Conservation (phyloP, 2,888 invertebrate species). For the Mamestra brassicae region DNA sequence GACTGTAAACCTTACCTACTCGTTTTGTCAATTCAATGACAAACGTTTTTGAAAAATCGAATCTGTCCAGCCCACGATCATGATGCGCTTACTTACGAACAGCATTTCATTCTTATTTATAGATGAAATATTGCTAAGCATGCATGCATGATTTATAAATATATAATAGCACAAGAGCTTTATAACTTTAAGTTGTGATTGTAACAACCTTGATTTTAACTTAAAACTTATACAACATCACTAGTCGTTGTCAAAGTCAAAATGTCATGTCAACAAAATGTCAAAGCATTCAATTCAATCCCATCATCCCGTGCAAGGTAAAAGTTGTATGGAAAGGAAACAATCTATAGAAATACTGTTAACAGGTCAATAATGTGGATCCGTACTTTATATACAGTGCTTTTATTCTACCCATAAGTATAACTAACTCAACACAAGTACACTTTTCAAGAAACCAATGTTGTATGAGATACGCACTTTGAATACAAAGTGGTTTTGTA, state of each 20-base stretch:
- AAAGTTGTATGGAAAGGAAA: constrained; percentile 22
- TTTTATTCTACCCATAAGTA: constrained; percentile 16
- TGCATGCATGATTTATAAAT: too few species aligned
- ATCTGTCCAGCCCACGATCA: too few species aligned
- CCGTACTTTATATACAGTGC: constrained; percentile 10
- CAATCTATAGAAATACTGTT: constrained; percentile 10
- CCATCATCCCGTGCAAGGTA: constrained; percentile 13
- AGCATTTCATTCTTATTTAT: too few species aligned
- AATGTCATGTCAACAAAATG: constrained; percentile 14
- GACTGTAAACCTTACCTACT: too few species aligned
- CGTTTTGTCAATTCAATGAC: too few species aligned
- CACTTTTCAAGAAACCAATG: constrained; percentile 10
- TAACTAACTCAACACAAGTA: constrained; percentile 25
- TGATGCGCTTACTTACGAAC: too few species aligned
- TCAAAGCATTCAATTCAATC: constrained; percentile 6
- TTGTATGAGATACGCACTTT: constrained; percentile 36
- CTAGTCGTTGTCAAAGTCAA: constrained; percentile 23
- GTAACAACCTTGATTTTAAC: too few species aligned
- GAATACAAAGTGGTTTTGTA: constrained; percentile 56
- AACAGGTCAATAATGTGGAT: constrained; percentile 15
- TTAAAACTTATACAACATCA: not conserved
- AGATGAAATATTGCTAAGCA: too few species aligned
- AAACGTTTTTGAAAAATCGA: too few species aligned
- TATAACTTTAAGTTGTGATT: too few species aligned
- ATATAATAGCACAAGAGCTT: too few species aligned